Conservation (phyloP, 2,888 invertebrate species). For the Chalcis sispes region DNA sequence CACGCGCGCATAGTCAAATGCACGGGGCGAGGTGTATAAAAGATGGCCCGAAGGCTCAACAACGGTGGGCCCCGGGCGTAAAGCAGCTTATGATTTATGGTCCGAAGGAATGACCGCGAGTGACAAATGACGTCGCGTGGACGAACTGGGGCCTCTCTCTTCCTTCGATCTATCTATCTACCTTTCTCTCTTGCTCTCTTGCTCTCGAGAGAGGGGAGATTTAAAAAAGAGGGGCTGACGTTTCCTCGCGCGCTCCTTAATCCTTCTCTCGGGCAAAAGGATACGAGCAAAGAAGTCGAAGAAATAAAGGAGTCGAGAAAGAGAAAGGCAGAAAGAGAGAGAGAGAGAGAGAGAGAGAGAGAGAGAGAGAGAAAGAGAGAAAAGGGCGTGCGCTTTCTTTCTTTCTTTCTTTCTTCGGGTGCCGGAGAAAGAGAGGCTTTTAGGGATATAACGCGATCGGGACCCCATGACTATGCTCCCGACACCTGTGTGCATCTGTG, state of each 20-base stretch:
- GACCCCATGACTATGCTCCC: conserved; percentile 59
- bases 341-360: conserved; percentile 31
- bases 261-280: conserved; percentile 56
- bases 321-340: neutral
- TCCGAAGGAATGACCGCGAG: conserved; percentile 17
- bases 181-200: neutral
- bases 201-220: conserved; percentile 4
- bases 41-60: no score
- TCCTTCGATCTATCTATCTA: neutral
- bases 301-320: conserved; percentile 6
- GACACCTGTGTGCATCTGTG: conserved; percentile 69
- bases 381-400: conserved; percentile 59
- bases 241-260: conserved; percentile 63
- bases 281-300: neutral
- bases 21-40: no score
- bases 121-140: conserved; percentile 56
- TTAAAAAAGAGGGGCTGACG: conserved; percentile 61
- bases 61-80: no score
- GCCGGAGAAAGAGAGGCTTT: conserved; percentile 28
- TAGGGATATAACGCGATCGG: conserved; percentile 55
- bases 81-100: conserved; percentile 52
- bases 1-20: neutral
- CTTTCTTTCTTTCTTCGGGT: conserved; percentile 4
- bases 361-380: conserved; percentile 47
- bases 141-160: conserved; percentile 11